These are phyloP conservation scores for Drosophila rubida DNA, from an alignment of 2,888 invertebrate genomes.

Conservation along the genomic window DNA sequence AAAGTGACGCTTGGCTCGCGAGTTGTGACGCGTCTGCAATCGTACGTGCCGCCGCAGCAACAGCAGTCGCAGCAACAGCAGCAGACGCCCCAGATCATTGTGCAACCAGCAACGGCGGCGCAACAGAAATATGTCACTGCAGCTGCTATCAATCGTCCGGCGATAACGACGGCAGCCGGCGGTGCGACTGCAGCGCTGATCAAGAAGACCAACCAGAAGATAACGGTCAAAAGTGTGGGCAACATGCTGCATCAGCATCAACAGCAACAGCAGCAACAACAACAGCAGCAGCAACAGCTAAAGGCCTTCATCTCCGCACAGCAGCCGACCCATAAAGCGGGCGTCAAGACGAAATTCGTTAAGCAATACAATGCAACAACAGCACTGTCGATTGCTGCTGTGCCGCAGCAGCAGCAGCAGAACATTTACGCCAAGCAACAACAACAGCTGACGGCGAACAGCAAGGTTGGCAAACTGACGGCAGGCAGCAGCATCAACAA, in stretches of 20 bases:
- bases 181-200: slow-evolving; percentile 46
- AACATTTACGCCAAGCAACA: slow-evolving; percentile 53
- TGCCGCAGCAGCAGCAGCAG: slow-evolving; percentile 66
- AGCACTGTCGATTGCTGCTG: slow-evolving; percentile 62
- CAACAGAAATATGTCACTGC: slow-evolving; percentile 78
- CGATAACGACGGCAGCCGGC: slow-evolving; percentile 43
- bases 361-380: slow-evolving; percentile 79
- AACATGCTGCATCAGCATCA: slow-evolving; percentile 79
- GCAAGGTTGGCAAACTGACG: slow-evolving; percentile 75
- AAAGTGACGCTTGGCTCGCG: slow-evolving; percentile 71
- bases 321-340: slow-evolving; percentile 60
- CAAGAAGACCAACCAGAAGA: slow-evolving; percentile 64
- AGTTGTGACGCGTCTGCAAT: slow-evolving; percentile 82
- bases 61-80: slow-evolving; percentile 38
- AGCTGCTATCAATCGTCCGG: slow-evolving; percentile 29
- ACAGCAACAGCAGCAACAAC: slow-evolving; percentile 64
- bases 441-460: slow-evolving; percentile 58
- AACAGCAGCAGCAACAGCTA: slow-evolving; percentile 67
- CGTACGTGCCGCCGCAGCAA: slow-evolving; percentile 70
- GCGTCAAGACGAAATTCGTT: slow-evolving; percentile 79
- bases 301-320: slow-evolving; percentile 71
- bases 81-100: slow-evolving; percentile 67
- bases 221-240: slow-evolving; percentile 69
- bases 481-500: slow-evolving; percentile 26
- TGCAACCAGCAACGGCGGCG: slow-evolving; percentile 62